Evolutionary conservation across 1,140 invertebrate genomes (phyloP), one percentile per base, ranked within the genome.

Genomic region (Macrostomum lignano): DNA sequence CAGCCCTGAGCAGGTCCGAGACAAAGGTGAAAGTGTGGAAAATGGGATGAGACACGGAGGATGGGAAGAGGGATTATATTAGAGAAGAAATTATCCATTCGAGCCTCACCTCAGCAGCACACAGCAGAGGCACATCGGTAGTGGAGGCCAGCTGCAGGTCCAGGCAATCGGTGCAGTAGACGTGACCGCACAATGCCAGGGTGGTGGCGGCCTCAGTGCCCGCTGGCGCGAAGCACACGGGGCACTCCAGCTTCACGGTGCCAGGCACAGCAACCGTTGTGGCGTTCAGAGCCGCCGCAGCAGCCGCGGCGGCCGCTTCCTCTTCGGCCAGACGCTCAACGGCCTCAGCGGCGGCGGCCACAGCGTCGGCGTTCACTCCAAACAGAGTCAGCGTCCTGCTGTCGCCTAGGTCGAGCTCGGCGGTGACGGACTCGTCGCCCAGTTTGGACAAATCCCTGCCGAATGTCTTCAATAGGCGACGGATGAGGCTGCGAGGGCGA

Each of bases 141-240:
- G 37, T 29, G 21, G 25, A 35, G 11, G 38, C 23, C 11, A 47
- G 21, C 35, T 43, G 41, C 7, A 36, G 26, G 9, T 36, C 33
- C 3, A 49, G 9, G 28, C 49, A 52, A 9, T 38, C 40, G 4
- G 33, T 29, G 29, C 49, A 52, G 22, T 49, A 52, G 4, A 44
- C 20, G 38, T 52, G 49, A 1, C 48, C 49, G 40, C 49, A 52
- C 2, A 23, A 32, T 31, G 50, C 44, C 17, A 50, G 37, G 7
- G 45, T 39, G 23, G 43, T 45, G 17, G 49, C 26, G 3, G 45
- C 42, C 6, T 19, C 30, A 13, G 33, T 34, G 2, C 45, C 44
- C 1, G 50, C 35, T 11, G 44, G 39, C 31, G 37, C 42, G 17
- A 46, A 32, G 35, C 49, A 52, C 7, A 45, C 39, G 9, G 37